Evolutionary conservation across 1,140 invertebrate species (phyloP).

Genomic region (Apolygus lucorum): DNA sequence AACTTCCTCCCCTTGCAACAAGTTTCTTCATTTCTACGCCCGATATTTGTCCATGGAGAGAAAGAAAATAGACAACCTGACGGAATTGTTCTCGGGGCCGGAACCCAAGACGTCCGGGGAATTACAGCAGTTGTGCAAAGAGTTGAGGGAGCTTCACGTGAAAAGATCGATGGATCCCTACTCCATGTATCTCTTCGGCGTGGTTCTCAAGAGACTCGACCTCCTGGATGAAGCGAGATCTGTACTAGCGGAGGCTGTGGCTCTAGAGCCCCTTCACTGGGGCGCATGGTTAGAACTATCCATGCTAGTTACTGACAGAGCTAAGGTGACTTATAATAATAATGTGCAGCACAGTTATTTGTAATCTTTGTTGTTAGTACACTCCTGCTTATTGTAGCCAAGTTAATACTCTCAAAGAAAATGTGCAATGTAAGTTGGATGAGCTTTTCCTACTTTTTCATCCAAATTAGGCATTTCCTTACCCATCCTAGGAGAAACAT

Average conservation of each 20-base stretch:
- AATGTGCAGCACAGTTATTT: too few relatives aligned
- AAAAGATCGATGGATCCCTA: conserved; percentile 71
- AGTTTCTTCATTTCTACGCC: conserved; percentile 77
- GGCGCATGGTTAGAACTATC: conserved; percentile 89
- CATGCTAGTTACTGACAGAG: conserved; percentile 68
- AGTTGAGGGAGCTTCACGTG: conserved; percentile 50
- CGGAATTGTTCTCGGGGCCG: conserved; percentile 60
- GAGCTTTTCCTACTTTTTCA: too few relatives aligned
- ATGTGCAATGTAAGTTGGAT: too few relatives aligned
- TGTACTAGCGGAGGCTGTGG: conserved; percentile 67
- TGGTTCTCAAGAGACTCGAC: conserved; percentile 82
- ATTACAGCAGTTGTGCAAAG: conserved; percentile 46
- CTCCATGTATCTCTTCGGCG: conserved; percentile 81
- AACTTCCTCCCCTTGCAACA: conserved; percentile 53
- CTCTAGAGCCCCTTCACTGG: conserved; percentile 77
- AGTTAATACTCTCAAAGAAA: too few relatives aligned
- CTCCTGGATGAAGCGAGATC: conserved; percentile 62
- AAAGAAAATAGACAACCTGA: conserved; percentile 74
- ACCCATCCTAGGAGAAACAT: too few relatives aligned
- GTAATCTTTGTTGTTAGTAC: too few relatives aligned
- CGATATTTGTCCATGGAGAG: conserved; percentile 83
- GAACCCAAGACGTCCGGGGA: conserved; percentile 51
- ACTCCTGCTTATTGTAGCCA: too few relatives aligned
- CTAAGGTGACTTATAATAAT: conserved; percentile 30
- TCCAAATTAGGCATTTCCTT: too few relatives aligned